A percentile compares a stretch with the other conserved stretches of the same genome.
These are phyloP conservation scores for Trematocara stigmaticum DNA, from an alignment of 2,113 vertebrate genomes.

Conservation along the genomic window DNA sequence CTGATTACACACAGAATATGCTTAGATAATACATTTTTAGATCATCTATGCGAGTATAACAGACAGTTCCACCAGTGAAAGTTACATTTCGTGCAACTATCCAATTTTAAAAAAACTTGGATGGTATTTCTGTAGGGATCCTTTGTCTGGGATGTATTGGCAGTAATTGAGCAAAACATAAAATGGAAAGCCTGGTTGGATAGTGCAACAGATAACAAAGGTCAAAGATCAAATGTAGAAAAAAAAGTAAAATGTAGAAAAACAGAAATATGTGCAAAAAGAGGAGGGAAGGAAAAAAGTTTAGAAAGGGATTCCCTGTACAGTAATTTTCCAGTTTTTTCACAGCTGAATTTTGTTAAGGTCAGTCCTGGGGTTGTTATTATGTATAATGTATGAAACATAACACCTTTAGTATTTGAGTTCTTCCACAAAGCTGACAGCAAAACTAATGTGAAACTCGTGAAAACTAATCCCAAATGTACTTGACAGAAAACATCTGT, in stretches of 20 bases:
- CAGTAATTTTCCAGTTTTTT: background rate
- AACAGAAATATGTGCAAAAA: background rate
- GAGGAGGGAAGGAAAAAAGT: background rate
- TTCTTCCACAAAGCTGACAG: background rate
- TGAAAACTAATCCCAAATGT: background rate
- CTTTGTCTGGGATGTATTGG: background rate
- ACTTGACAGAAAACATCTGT: background rate
- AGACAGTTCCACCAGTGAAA: background rate
- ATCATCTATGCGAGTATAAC: background rate
- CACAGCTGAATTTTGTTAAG: background rate
- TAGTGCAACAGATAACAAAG: background rate
- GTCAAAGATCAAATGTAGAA: background rate
- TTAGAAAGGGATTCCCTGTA: background rate
- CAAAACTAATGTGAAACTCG: background rate
- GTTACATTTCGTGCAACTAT: background rate
- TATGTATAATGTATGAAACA: background rate
- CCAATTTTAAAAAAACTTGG: fast-evolving
- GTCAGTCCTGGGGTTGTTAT: background rate
- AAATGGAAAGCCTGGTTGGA: background rate
- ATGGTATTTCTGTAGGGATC: background rate
- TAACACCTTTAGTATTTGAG: background rate
- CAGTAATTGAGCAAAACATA: background rate
- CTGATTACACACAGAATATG: background rate
- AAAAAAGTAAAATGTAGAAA: background rate
- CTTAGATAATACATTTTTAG: background rate